These are phyloP conservation scores for Peromyscus californicus DNA, from an alignment of 2,113 vertebrate genomes.

Conservation along the genomic window DNA sequence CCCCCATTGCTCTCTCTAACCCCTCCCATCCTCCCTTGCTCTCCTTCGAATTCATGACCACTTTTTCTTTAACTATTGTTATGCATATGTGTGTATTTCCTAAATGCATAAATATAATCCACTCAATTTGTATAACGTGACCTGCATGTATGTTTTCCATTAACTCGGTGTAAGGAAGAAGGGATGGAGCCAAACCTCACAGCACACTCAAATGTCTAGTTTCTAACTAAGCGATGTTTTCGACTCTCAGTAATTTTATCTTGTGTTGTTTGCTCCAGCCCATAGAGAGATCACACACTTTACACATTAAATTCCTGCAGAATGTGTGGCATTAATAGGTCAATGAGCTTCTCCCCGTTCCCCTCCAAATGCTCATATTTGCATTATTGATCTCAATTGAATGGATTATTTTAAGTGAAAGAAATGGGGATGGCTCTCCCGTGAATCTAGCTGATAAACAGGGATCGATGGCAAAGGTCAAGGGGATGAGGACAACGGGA, in stretches of 20 bases:
- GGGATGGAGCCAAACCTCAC: background rate
- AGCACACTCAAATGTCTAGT: background rate
- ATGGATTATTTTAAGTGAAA: conserved; percentile 41
- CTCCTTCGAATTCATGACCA: background rate
- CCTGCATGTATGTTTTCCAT: background rate
- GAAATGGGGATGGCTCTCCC: background rate
- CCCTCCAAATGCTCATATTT: conserved; percentile 55
- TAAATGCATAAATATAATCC: background rate
- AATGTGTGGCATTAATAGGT: background rate
- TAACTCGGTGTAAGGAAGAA: background rate
- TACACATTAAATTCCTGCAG: background rate
- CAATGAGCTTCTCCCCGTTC: background rate
- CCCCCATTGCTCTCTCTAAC: background rate
- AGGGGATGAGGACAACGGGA: conserved; percentile 87
- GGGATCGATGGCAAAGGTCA: conserved; percentile 88
- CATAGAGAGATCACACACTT: background rate
- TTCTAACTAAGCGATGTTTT: background rate
- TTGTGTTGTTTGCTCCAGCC: accelerated
- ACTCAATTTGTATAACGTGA: background rate
- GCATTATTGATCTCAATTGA: conserved; percentile 47
- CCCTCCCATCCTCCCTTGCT: background rate
- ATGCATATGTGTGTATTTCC: background rate
- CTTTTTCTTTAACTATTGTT: background rate
- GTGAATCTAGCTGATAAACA: conserved; percentile 69
- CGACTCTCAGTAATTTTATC: background rate